Percentiles rank a stretch among this genome's conserved stretches.
Conservation (phyloP, 1,140 invertebrate genomes). For the Notospermus geniculatus region DNA sequence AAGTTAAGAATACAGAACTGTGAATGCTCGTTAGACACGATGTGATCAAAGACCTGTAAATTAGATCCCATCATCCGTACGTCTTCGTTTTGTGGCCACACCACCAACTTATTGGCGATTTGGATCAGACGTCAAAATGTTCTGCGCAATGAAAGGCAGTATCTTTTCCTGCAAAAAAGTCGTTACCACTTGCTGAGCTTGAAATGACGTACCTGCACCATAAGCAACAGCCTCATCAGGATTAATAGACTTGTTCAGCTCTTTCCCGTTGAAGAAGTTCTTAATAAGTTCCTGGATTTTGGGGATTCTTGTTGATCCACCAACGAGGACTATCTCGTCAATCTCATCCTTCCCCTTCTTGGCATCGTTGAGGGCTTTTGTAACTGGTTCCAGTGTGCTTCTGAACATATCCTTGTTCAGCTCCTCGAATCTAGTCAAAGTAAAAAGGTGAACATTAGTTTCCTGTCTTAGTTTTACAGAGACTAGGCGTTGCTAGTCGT, state of each 20-base stretch:
- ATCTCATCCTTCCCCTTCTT: constrained; percentile 49
- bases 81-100: no score
- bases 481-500: no score
- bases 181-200: background rate
- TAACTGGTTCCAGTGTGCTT: constrained; percentile 50
- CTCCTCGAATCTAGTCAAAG: constrained; percentile 39
- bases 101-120: no score
- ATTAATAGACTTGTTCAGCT: constrained; percentile 45
- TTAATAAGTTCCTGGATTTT: constrained; percentile 61
- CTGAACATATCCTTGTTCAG: constrained; percentile 42
- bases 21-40: no score
- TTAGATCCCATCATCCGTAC: no score
- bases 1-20: no score
- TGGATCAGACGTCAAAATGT: background rate
- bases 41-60: no score
- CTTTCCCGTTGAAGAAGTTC: constrained; percentile 51
- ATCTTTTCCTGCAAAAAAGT: background rate
- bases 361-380: constrained; percentile 46
- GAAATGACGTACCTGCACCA: constrained; percentile 49
- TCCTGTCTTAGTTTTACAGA: no score
- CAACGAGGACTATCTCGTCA: constrained; percentile 64
- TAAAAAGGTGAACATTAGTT: background rate
- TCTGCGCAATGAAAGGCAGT: background rate
- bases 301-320: constrained; percentile 64
- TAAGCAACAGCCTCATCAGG: constrained; percentile 61